Percentiles rank a stretch among this genome's conserved stretches.
phyloP scores from a whole-genome alignment of 1,140 invertebrate species.

The Tribolium castaneum region DNA sequence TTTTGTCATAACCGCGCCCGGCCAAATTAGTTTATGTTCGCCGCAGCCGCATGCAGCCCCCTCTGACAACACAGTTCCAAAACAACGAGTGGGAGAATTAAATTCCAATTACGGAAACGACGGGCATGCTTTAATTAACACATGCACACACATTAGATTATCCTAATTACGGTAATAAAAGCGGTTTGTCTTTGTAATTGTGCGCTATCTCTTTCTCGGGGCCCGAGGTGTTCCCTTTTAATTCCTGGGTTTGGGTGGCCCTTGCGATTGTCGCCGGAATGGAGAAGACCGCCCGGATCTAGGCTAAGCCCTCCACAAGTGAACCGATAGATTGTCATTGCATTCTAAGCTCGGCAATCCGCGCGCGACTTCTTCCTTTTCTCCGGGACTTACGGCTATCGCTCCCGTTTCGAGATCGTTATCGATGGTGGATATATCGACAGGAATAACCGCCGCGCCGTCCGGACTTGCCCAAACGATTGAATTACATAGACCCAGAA shows the following conservation, averaged over 20 bases:
- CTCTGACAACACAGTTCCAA: slow-evolving; percentile 16
- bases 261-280: slow-evolving; percentile 20
- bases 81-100: slow-evolving; percentile 41
- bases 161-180: slow-evolving; percentile 47
- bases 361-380: slow-evolving; percentile 45
- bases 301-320: slow-evolving; percentile 51
- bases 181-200: slow-evolving; percentile 46
- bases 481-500: slow-evolving; percentile 25
- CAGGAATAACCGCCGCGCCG: neutral
- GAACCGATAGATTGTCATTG: slow-evolving; percentile 55
- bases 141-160: slow-evolving; percentile 49
- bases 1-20: slow-evolving; percentile 23
- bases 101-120: slow-evolving; percentile 48
- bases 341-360: slow-evolving; percentile 49
- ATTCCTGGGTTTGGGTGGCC: too few species aligned
- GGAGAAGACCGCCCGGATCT: slow-evolving; percentile 40
- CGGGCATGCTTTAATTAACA: slow-evolving; percentile 45
- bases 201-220: slow-evolving; percentile 36
- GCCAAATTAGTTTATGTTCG: slow-evolving; percentile 26
- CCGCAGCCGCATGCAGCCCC: slow-evolving; percentile 12
- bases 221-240: neutral
- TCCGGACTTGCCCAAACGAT: slow-evolving; percentile 8
- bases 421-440: slow-evolving; percentile 19
- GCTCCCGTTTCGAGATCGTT: slow-evolving; percentile 26
- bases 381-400: neutral